phyloP scores from a whole-genome alignment of 2,888 invertebrate species.

The Meteorus cinctellus region DNA sequence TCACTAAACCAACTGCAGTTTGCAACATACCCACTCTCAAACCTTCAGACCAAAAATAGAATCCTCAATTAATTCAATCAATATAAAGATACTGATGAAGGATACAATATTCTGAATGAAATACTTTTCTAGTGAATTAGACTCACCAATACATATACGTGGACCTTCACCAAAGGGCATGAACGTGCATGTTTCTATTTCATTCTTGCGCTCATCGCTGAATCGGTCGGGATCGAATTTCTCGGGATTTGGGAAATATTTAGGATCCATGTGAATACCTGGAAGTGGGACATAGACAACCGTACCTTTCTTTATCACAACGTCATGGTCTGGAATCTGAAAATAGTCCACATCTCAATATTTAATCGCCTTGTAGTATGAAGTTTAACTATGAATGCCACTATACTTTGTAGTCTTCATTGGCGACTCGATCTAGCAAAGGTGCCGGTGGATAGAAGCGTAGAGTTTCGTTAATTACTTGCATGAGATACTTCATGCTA shows the following conservation, averaged over 20 bases:
- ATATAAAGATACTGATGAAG: too few relatives aligned
- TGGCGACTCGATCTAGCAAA: conserved; percentile 60
- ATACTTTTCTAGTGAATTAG: not conserved
- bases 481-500: conserved; percentile 63
- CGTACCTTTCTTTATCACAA: conserved; percentile 61
- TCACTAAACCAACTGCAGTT: conserved; percentile 58
- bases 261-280: conserved; percentile 60
- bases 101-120: not conserved
- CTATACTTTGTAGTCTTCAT: conserved; percentile 59
- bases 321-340: conserved; percentile 61
- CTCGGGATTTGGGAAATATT: conserved; percentile 55
- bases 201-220: conserved; percentile 59
- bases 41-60: conserved; percentile 52
- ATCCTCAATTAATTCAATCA: not conserved
- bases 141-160: conserved; percentile 38
- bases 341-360: not conserved
- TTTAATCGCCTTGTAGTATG: too few relatives aligned
- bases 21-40: conserved; percentile 58
- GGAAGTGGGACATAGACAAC: conserved; percentile 56
- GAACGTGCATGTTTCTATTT: conserved; percentile 57
- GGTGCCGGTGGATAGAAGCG: conserved; percentile 65
- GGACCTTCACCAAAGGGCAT: conserved; percentile 62
- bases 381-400: too few relatives aligned
- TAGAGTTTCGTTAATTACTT: conserved; percentile 62
- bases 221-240: conserved; percentile 65